Conservation (phyloP, 2,113 vertebrate species). For the Chlorodrepanis virens region DNA sequence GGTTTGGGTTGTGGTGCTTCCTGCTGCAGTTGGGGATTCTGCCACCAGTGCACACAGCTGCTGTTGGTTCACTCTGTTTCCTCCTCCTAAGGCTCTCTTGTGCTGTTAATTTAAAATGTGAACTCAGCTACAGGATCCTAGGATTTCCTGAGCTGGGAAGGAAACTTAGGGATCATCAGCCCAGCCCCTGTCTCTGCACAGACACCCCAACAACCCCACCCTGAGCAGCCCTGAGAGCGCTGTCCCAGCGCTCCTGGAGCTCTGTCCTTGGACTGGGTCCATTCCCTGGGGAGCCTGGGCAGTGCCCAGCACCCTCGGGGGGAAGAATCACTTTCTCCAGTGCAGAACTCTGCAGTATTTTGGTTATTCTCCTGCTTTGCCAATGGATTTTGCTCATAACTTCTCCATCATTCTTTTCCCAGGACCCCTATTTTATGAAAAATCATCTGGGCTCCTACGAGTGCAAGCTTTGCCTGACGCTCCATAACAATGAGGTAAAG, state of each 20-base stretch:
- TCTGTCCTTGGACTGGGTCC: background rate
- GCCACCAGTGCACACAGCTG: background rate
- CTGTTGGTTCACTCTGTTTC: background rate
- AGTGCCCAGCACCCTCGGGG: background rate
- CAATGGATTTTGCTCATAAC: background rate
- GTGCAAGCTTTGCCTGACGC: conserved; percentile 95
- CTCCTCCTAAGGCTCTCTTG: background rate
- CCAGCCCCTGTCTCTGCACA: fast-evolving
- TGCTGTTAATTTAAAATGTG: background rate
- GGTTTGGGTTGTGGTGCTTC: background rate
- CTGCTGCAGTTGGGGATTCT: background rate
- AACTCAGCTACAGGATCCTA: background rate
- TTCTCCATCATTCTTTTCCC: background rate
- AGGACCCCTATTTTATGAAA: conserved; percentile 99
- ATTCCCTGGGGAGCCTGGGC: background rate
- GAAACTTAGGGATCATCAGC: fast-evolving
- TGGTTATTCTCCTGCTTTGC: background rate
- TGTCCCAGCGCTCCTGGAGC: background rate
- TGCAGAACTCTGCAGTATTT: background rate
- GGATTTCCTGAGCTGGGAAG: background rate
- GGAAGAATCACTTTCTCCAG: background rate
- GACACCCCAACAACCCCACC: background rate
- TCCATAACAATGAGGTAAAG: conserved; percentile 96
- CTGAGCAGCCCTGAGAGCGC: background rate
- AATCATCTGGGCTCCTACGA: conserved; percentile 98